Evolutionary conservation across 2,888 invertebrate species (phyloP).

Genomic region (Sisyra terminalis): DNA sequence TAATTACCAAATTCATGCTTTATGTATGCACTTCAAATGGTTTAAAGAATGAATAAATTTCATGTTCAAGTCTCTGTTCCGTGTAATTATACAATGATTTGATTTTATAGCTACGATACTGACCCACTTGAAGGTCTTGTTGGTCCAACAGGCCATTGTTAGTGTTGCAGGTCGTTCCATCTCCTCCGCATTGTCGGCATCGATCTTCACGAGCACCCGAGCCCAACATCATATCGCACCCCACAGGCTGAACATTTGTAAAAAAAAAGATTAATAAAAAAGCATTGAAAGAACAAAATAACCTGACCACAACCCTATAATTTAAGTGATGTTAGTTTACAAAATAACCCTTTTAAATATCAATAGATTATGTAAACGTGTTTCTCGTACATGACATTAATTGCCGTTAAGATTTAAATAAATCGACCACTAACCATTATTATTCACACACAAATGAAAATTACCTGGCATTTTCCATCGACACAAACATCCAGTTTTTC

Average conservation of each 20-base stretch:
- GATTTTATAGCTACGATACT: constrained; percentile 14
- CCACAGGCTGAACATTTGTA: constrained; percentile 49
- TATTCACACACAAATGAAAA: constrained; percentile 1
- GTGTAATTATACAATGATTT: neutral
- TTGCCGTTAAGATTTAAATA: too few relatives aligned
- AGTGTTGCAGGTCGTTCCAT: constrained; percentile 75
- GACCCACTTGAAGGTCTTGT: constrained; percentile 58
- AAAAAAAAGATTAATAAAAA: constrained; percentile 12
- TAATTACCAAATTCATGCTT: too few relatives aligned
- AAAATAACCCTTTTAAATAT: neutral
- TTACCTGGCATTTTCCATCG: constrained; percentile 80
- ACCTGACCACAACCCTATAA: neutral
- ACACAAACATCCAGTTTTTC: constrained; percentile 86
- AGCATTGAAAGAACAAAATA: neutral
- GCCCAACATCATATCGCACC: constrained; percentile 89
- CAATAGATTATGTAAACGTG: neutral
- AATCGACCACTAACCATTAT: neutral
- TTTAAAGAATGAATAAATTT: too few relatives aligned
- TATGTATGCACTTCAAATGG: too few relatives aligned
- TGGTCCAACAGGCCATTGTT: constrained; percentile 51
- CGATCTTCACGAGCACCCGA: constrained; percentile 75
- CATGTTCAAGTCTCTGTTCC: too few relatives aligned
- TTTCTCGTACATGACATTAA: neutral
- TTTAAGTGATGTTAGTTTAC: neutral
- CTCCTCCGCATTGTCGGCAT: constrained; percentile 85